Conservation (phyloP, 2,797 vertebrate genomes). For the Bradypodion pumilum region DNA sequence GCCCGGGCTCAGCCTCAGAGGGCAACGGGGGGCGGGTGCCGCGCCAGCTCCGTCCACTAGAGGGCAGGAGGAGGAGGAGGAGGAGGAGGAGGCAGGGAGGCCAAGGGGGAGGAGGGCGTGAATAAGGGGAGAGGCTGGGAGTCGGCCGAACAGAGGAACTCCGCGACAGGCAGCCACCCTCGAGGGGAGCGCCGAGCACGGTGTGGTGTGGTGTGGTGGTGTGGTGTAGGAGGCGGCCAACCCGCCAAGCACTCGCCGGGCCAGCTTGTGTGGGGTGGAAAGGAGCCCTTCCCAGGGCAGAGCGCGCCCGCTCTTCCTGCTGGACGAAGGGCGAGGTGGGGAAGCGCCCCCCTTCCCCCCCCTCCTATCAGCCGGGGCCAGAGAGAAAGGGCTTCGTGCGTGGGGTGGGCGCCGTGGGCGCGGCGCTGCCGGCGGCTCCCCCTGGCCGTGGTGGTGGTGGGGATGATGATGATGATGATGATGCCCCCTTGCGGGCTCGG, state of each 20-base stretch:
- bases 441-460: conserved; percentile 38
- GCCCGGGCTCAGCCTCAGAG: not conserved
- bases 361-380: conserved; percentile 15
- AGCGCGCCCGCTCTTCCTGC: no score
- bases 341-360: no score
- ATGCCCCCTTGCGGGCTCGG: conserved; percentile 62
- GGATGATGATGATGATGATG: no score
- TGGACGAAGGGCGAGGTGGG: no score
- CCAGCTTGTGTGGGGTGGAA: not conserved
- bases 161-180: not conserved
- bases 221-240: conserved; percentile 62
- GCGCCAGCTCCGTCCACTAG: conserved; percentile 14
- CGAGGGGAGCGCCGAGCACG: conserved; percentile 5
- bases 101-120: conserved; percentile 54
- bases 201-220: no score
- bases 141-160: not conserved
- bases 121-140: conserved; percentile 45
- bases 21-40: not conserved
- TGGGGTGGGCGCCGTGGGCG: not conserved
- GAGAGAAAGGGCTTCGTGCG: not conserved
- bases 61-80: conserved; percentile 18
- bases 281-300: not conserved
- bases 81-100: not conserved
- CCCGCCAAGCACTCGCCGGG: conserved; percentile 36
- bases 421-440: not conserved